Evolutionary conservation across 2,797 vertebrate species (phyloP).

Genomic region (Arctocebus calabarensis): DNA sequence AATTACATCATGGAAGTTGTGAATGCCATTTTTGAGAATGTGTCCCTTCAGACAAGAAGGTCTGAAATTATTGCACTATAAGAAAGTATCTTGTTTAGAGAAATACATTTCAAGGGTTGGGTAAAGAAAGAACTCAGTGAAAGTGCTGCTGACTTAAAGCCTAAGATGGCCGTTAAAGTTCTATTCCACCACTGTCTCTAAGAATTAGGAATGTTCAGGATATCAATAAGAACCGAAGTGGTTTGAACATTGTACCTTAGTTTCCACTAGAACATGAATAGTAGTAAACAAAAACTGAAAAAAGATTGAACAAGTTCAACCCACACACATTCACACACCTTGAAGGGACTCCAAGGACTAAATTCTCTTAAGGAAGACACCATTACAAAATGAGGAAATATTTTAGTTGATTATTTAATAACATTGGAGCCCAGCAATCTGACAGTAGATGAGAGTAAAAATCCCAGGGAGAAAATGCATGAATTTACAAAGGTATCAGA

Average conservation of each 20-base stretch:
- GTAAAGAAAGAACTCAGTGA: background rate
- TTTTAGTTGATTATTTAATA: background rate
- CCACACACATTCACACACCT: background rate
- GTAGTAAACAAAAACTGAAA: background rate
- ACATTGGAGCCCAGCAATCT: background rate
- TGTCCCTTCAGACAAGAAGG: constrained; percentile 88
- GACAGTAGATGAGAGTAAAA: background rate
- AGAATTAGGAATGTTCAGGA: background rate
- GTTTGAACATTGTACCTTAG: background rate
- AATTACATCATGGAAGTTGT: constrained; percentile 94
- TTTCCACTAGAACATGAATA: background rate
- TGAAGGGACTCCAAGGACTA: no score
- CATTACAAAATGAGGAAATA: background rate
- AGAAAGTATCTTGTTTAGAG: background rate
- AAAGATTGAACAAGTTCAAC: background rate
- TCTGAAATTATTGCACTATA: background rate
- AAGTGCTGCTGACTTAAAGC: background rate
- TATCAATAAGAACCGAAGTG: background rate
- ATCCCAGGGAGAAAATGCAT: background rate
- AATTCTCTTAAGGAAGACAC: background rate
- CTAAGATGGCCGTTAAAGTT: background rate
- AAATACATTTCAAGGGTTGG: background rate
- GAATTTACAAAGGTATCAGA: background rate
- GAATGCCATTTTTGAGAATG: constrained; percentile 91
- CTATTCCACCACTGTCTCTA: background rate